Evolutionary conservation across 2,888 invertebrate species (phyloP).

Genomic region (Eupeodes latifasciatus): DNA sequence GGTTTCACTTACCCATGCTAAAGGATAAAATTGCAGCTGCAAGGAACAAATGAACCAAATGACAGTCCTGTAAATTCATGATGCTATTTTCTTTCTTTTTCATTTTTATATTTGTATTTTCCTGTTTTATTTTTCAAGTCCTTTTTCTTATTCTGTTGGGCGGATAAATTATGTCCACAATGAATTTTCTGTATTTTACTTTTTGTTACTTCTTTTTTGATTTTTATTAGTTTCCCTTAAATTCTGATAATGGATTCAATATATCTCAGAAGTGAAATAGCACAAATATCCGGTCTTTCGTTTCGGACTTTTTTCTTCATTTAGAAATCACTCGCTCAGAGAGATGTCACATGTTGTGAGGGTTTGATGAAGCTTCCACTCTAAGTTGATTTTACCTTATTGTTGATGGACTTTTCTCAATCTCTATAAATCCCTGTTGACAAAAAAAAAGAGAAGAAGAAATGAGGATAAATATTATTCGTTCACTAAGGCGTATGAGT

Average conservation of each 20-base stretch:
- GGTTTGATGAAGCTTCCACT: constrained; percentile 14
- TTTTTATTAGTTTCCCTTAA: constrained; percentile 42
- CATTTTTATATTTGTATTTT: constrained; percentile 31
- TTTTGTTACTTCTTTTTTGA: constrained; percentile 24
- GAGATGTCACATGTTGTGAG: constrained; percentile 19
- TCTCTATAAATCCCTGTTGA: constrained; percentile 22
- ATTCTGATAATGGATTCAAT: constrained; percentile 49
- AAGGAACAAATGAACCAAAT: constrained; percentile 71
- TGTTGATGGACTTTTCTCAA: constrained; percentile 21
- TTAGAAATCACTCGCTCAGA: constrained; percentile 42
- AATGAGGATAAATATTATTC: constrained; percentile 10
- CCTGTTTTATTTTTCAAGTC: constrained; percentile 40
- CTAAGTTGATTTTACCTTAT: constrained; percentile 19
- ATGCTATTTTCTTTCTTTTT: constrained; percentile 58
- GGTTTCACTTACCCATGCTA: constrained; percentile 67
- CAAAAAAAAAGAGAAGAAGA: background rate
- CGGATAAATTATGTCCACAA: constrained; percentile 35
- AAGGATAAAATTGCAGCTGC: constrained; percentile 70
- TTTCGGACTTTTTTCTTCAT: constrained; percentile 24
- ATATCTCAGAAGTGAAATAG: constrained; percentile 36
- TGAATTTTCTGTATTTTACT: constrained; percentile 21
- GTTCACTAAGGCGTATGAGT: constrained; percentile 47
- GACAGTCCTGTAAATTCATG: constrained; percentile 72
- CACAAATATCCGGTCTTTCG: constrained; percentile 33
- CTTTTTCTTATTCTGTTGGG: constrained; percentile 17